These are phyloP conservation scores for Charina bottae DNA, from an alignment of 2,113 vertebrate species.

Conservation along the genomic window DNA sequence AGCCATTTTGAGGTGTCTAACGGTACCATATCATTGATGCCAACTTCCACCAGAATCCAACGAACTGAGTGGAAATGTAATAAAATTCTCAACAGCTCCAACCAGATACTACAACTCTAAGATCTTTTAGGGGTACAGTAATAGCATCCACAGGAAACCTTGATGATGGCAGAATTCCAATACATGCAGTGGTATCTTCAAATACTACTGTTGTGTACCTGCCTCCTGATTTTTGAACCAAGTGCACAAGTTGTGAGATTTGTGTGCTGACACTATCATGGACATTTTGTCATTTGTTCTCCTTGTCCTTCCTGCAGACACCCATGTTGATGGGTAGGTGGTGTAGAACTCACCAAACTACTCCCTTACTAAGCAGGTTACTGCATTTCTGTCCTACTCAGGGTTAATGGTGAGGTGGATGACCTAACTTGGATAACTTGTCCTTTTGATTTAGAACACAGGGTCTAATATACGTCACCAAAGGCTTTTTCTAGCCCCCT, in stretches of 20 bases:
- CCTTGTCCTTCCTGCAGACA: neutral
- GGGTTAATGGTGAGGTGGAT: neutral
- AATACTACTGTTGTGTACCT: neutral
- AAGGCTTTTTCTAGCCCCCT: neutral
- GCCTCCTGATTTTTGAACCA: neutral
- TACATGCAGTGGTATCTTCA: neutral
- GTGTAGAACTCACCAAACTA: neutral
- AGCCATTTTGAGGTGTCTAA: neutral
- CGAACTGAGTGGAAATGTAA: neutral
- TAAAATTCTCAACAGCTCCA: neutral
- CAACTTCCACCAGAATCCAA: neutral
- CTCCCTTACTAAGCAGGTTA: too few relatives aligned
- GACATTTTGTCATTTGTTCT: neutral
- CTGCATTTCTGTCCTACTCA: too few relatives aligned
- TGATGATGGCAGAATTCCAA: neutral
- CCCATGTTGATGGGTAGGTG: neutral
- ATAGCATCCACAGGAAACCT: neutral
- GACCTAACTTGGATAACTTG: neutral
- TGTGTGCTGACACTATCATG: neutral
- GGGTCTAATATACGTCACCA: neutral
- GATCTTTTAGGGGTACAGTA: neutral
- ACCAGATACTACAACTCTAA: neutral
- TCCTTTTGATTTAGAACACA: neutral
- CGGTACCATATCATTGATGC: neutral
- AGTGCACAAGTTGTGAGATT: neutral